Percentiles rank a stretch among this genome's conserved stretches.
Conservation (phyloP, 2,797 vertebrate species). For the Microctenopoma lineatum region DNA sequence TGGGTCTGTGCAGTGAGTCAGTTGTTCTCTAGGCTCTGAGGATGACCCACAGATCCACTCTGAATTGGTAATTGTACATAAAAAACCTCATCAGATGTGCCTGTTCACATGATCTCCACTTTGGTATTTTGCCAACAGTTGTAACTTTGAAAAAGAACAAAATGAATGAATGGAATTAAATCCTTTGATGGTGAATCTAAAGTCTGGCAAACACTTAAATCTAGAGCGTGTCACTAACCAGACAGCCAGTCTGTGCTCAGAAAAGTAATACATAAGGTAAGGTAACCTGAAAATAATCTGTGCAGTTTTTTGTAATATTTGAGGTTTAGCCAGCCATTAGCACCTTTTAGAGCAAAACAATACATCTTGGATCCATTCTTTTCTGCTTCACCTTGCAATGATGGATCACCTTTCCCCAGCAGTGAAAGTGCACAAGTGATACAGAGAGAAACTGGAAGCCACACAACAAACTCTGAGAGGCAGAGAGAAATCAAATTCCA, state of each 20-base stretch:
- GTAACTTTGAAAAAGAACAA: constrained; percentile 1
- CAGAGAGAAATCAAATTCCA: constrained; percentile 2
- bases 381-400: constrained; percentile 11
- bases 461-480: constrained; percentile 21
- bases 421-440: not conserved
- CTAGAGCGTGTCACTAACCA: not conserved
- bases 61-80: constrained; percentile 29
- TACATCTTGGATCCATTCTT: not conserved
- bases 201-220: not conserved
- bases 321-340: not conserved
- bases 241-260: not conserved
- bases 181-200: constrained; percentile 7
- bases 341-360: too few species aligned
- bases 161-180: constrained; percentile 5
- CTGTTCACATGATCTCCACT: constrained; percentile 13
- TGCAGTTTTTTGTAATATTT: constrained; percentile 1
- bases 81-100: constrained; percentile 15
- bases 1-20: not conserved
- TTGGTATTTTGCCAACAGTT: constrained; percentile 14
- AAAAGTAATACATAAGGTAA: not conserved
- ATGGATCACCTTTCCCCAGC: constrained; percentile 19
- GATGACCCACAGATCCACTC: constrained; percentile 4
- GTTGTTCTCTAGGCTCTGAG: not conserved
- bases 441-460: not conserved
- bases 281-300: not conserved